These are phyloP conservation scores for Oreochromis spilurus DNA, from an alignment of 2,113 vertebrate genomes.

Conservation along the genomic window DNA sequence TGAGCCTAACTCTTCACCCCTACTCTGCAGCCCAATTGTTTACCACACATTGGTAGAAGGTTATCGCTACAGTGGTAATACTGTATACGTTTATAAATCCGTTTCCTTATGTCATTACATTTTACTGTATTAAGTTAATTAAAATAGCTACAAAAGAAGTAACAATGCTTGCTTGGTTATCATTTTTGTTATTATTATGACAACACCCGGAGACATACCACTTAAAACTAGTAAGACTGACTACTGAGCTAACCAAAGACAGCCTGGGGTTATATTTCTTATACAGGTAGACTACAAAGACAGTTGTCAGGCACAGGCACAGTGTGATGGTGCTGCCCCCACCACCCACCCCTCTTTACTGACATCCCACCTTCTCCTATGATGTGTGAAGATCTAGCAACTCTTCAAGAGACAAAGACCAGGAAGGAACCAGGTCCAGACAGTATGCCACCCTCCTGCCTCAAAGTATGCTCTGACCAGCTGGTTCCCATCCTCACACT, in stretches of 20 bases:
- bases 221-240: rapidly evolving
- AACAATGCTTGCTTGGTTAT: background rate
- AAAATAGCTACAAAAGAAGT: background rate
- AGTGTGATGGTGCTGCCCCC: rapidly evolving
- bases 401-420: background rate
- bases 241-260: background rate
- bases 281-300: rapidly evolving
- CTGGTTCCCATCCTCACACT: background rate
- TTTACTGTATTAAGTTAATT: background rate
- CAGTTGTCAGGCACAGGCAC: background rate
- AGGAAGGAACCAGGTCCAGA: background rate
- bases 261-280: background rate
- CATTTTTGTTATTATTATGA: rapidly evolving
- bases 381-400: background rate
- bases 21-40: background rate
- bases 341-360: background rate
- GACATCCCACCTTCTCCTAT: background rate
- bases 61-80: background rate
- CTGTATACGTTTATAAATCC: background rate
- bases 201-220: background rate
- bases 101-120: background rate
- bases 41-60: background rate
- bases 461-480: background rate
- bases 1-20: background rate
- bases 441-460: background rate